These are phyloP conservation scores for Sus cebifrons DNA, from an alignment of 2,797 vertebrate genomes.

Conservation along the genomic window DNA sequence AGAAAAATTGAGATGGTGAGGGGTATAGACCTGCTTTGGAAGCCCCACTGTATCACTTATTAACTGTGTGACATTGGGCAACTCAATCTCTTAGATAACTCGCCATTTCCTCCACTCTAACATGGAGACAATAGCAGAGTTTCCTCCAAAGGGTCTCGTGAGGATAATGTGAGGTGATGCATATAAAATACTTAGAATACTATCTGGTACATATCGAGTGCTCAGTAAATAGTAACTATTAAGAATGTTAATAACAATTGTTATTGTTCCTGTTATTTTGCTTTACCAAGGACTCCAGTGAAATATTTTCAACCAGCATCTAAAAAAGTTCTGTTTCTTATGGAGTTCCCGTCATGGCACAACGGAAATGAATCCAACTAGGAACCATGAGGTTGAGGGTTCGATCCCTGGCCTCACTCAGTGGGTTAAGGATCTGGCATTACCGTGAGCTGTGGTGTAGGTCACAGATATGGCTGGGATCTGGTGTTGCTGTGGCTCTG, in stretches of 20 bases:
- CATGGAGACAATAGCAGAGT: not conserved
- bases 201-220: not conserved
- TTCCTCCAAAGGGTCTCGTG: not conserved
- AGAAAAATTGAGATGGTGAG: not conserved
- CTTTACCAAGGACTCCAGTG: not conserved
- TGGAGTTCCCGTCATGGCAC: no score
- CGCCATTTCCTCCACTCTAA: not conserved
- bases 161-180: not conserved
- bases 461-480: no score
- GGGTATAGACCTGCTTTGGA: not conserved
- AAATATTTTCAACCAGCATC: not conserved
- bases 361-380: no score
- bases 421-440: no score
- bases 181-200: not conserved
- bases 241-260: not conserved
- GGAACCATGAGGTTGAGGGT: no score
- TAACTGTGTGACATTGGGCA: not conserved
- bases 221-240: not conserved
- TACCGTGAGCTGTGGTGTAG: no score
- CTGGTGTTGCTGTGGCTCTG: no score
- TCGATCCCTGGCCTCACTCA: no score
- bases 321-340: constrained; percentile 48
- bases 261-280: not conserved
- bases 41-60: not conserved
- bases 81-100: not conserved